Conservation (phyloP, 2,797 vertebrate genomes). For the Tokudaia muenninki region DNA sequence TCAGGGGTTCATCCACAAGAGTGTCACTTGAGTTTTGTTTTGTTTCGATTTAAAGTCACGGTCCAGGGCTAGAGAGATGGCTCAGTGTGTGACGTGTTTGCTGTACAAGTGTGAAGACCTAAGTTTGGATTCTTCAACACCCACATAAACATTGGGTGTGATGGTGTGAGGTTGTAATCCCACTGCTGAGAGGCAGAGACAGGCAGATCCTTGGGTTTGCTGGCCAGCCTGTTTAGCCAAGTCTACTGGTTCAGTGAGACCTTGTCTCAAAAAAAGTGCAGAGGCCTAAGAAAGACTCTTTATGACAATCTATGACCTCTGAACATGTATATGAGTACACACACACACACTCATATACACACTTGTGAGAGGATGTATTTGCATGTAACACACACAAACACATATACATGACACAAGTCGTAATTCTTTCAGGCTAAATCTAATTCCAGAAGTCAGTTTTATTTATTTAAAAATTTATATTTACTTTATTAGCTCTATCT, state of each 20-base stretch:
- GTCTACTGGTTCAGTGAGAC: neutral
- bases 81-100: neutral
- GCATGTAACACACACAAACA: neutral
- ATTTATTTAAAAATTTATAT: neutral
- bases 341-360: neutral
- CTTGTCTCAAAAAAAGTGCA: neutral
- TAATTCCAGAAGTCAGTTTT: neutral
- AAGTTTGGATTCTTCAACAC: neutral
- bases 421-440: neutral
- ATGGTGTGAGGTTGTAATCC: neutral
- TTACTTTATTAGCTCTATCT: neutral
- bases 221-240: neutral
- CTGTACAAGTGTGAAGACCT: neutral
- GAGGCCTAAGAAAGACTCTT: neutral
- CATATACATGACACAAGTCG: neutral
- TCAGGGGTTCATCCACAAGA: neutral
- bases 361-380: neutral
- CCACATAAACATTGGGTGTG: neutral
- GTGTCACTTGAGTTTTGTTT: neutral
- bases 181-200: neutral
- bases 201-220: neutral
- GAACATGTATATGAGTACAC: no score
- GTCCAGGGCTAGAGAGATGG: neutral
- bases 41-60: slow-evolving; percentile 33
- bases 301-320: neutral